A percentile compares a stretch with the other conserved stretches of the same genome.
These are phyloP conservation scores for Megamerina dolium DNA, from an alignment of 2,888 invertebrate genomes.

Conservation along the genomic window DNA sequence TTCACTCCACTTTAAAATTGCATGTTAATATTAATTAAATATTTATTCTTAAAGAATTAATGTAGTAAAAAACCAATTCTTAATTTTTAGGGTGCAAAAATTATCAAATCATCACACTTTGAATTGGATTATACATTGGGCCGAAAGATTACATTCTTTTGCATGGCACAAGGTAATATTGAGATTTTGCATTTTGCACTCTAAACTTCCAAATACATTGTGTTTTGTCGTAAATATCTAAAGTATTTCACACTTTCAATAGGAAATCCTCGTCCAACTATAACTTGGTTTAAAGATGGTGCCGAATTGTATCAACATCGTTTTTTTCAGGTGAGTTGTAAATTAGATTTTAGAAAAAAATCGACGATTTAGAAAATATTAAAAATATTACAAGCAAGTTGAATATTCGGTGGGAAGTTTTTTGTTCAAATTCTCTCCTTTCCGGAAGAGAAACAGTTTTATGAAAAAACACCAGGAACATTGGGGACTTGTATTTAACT, in stretches of 20 bases:
- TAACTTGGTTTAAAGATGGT: constrained; percentile 95
- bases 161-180: constrained; percentile 72
- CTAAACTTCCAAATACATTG: too few species aligned
- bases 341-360: too few species aligned
- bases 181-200: too few species aligned
- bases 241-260: neutral
- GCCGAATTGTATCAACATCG: constrained; percentile 87
- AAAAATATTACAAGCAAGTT: too few species aligned
- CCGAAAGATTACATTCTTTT: constrained; percentile 88
- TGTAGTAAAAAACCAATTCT: neutral
- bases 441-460: too few species aligned
- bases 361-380: too few species aligned
- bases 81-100: constrained; percentile 73
- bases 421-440: too few species aligned
- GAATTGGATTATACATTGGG: constrained; percentile 89
- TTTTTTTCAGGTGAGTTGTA: constrained; percentile 69
- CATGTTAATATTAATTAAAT: neutral
- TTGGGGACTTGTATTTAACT: too few species aligned
- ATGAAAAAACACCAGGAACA: too few species aligned
- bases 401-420: too few species aligned
- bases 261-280: constrained; percentile 73
- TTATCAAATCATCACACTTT: constrained; percentile 81
- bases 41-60: neutral
- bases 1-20: too few species aligned
- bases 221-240: neutral